A percentile compares a stretch with the other conserved stretches of the same genome.
These are phyloP conservation scores for Alouatta palliata DNA, from an alignment of 2,113 vertebrate species.

Conservation along the genomic window DNA sequence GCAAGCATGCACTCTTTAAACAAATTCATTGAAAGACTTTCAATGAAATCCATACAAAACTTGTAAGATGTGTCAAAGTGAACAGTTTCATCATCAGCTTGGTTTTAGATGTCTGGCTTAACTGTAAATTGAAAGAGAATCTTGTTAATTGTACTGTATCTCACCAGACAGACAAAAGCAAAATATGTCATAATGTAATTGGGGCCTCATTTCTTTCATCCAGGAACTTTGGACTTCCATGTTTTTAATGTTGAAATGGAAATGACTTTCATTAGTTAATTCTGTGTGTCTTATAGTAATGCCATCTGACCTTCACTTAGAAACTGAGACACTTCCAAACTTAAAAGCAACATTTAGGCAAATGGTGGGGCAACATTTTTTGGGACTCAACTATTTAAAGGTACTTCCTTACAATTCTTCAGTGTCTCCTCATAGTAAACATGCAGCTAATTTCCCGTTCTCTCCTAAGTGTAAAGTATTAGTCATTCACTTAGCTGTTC, in stretches of 20 bases:
- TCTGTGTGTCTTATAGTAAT: neutral
- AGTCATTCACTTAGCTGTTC: conserved; percentile 69
- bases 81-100: conserved; percentile 8
- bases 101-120: neutral
- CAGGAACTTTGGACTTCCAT: neutral
- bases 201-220: neutral
- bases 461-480: conserved; percentile 45
- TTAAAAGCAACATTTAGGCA: neutral
- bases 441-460: conserved; percentile 58
- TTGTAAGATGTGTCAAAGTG: neutral
- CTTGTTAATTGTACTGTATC: neutral
- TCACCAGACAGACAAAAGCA: neutral
- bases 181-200: conserved; percentile 4
- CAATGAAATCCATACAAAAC: neutral
- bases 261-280: neutral
- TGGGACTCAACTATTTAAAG: conserved; percentile 25
- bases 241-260: conserved; percentile 24
- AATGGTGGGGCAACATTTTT: neutral
- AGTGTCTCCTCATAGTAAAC: conserved; percentile 57
- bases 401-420: neutral
- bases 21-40: neutral
- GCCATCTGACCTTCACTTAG: neutral
- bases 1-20: neutral
- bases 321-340: conserved; percentile 19
- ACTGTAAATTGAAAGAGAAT: neutral